Evolutionary conservation across 2,888 invertebrate genomes (phyloP).

Genomic region (Scaeva pyrastri): DNA sequence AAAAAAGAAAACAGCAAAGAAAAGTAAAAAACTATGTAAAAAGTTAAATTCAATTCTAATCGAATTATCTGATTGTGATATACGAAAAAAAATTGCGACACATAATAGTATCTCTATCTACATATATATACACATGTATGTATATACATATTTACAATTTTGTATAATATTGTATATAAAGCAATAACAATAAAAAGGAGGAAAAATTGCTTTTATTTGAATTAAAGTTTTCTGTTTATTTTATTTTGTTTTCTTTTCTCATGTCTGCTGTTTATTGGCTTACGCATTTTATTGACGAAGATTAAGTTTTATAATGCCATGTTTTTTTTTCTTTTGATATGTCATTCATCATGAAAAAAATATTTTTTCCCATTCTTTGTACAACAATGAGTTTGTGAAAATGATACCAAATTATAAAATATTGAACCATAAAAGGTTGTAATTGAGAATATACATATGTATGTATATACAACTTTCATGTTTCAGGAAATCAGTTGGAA

Average conservation of each 20-base stretch:
- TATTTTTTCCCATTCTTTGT: too few species aligned
- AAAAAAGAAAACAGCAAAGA: slow-evolving; percentile 21
- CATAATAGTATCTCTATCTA: too few species aligned
- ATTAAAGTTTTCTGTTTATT: slow-evolving; percentile 11
- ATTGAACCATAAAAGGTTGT: too few species aligned
- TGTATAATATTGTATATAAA: slow-evolving; percentile 4
- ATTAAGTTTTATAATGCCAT: slow-evolving; percentile 41
- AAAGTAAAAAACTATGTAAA: slow-evolving; percentile 22
- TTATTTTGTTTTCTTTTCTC: neutral
- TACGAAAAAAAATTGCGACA: neutral
- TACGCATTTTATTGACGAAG: slow-evolving; percentile 52
- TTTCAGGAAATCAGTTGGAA: too few species aligned
- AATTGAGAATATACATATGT: too few species aligned
- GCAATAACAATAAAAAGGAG: slow-evolving; percentile 35
- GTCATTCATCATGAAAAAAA: too few species aligned
- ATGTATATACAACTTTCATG: too few species aligned
- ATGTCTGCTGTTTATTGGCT: slow-evolving; percentile 51
- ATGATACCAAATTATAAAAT: too few species aligned
- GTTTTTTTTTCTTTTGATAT: slow-evolving; percentile 43
- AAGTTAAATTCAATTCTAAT: slow-evolving; percentile 64
- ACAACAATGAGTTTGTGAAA: too few species aligned
- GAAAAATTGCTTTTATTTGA: slow-evolving; percentile 33
- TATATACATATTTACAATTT: neutral
- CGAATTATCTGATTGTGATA: slow-evolving; percentile 51
- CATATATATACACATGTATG: neutral